Conservation (phyloP, 2,888 invertebrate species). For the Cantharis lateralis region DNA sequence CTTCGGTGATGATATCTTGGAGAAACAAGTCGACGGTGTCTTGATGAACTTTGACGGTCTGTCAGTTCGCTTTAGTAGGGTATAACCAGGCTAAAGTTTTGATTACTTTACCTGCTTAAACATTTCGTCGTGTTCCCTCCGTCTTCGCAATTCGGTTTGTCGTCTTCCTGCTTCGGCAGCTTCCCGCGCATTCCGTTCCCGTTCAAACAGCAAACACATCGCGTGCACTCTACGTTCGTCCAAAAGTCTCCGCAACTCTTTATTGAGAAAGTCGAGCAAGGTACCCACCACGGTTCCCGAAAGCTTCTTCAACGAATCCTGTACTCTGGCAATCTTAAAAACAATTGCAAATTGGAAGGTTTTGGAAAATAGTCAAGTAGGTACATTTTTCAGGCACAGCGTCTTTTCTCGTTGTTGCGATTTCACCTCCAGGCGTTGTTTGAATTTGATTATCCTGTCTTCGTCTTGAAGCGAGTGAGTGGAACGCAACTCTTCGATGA, state of each 20-base stretch:
- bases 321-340: slow-evolving; percentile 60
- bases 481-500: slow-evolving; percentile 73
- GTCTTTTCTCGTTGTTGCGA: slow-evolving; percentile 48
- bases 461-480: slow-evolving; percentile 68
- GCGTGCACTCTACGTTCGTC: slow-evolving; percentile 82
- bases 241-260: slow-evolving; percentile 75
- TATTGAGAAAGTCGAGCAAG: slow-evolving; percentile 74
- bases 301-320: slow-evolving; percentile 68
- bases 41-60: slow-evolving; percentile 64
- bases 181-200: slow-evolving; percentile 75
- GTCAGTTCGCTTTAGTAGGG: not conserved
- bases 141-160: slow-evolving; percentile 73
- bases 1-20: slow-evolving; percentile 65
- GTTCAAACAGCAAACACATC: slow-evolving; percentile 75
- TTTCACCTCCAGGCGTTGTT: slow-evolving; percentile 45
- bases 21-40: slow-evolving; percentile 67
- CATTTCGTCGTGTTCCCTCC: slow-evolving; percentile 78
- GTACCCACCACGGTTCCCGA: slow-evolving; percentile 76
- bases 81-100: not conserved
- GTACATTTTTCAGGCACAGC: slow-evolving; percentile 25
- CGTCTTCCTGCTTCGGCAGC: slow-evolving; percentile 79
- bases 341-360: not conserved
- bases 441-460: slow-evolving; percentile 52
- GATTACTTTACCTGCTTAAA: slow-evolving; percentile 64
- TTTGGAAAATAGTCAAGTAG: no score